Evolutionary conservation across 2,888 invertebrate genomes (phyloP).

Genomic region (Rotaria magnacalcarata): DNA sequence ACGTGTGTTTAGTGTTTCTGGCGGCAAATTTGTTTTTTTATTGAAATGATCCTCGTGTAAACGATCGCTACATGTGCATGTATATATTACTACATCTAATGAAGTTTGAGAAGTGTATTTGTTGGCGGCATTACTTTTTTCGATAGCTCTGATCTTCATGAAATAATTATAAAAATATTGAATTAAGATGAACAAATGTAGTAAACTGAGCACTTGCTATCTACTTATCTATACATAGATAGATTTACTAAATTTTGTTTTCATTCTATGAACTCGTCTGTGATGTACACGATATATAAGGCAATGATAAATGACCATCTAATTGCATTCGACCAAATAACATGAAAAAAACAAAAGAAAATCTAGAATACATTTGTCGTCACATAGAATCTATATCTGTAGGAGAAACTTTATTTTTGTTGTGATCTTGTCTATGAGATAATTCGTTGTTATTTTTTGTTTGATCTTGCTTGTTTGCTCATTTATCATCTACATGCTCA

Average conservation of each 20-base stretch:
- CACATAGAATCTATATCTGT: no score
- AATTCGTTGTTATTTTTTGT: background rate
- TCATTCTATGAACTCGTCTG: background rate
- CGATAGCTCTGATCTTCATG: background rate
- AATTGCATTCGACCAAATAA: background rate
- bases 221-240: background rate
- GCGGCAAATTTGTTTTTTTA: background rate
- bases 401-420: background rate
- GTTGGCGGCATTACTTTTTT: background rate
- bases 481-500: background rate
- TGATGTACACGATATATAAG: background rate
- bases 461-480: background rate
- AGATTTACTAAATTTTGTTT: conserved; percentile 1
- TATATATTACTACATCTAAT: background rate
- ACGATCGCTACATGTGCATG: background rate
- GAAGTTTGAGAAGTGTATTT: conserved; percentile 18
- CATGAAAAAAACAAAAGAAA: background rate
- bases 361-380: background rate
- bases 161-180: conserved; percentile 25
- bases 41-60: background rate
- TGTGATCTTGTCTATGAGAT: background rate
- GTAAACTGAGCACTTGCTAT: background rate
- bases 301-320: background rate
- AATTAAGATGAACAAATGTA: background rate
- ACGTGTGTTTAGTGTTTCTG: background rate